Base-by-base conservation (phyloP, 2,888 invertebrate species). In the Chaitophorus viminalis region DNA sequence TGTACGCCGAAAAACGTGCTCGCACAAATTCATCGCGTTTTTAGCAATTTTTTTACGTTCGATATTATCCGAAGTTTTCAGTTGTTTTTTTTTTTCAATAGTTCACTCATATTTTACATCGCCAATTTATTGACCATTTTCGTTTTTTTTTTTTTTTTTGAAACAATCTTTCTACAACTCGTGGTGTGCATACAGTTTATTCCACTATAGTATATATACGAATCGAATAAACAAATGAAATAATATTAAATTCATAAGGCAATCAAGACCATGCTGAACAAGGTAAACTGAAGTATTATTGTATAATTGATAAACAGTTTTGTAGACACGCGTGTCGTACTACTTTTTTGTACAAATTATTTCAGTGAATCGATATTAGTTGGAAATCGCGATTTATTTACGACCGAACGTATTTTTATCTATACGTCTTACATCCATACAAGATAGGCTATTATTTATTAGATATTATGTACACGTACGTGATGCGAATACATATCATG, bases 1-100 rank as follows among this genome's bases (percentile, higher is more conserved):
- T 46, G n/a, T n/a, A n/a, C n/a, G 21, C 3, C 3, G 54, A 76
- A 84, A 52, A 83, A 65, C 79, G 70, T 52, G 70, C 46, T 70
- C 68, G 9, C 4, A n/a, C 29, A 29, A 8, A 46, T 46, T 29
- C 31, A 6, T 25, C 52, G 52, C 52, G 8, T n/a, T n/a, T 2
- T 46, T 46, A 25, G 3, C 29, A 29, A 11, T 68, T 68, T 68
- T 68, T 68, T n/a, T 29, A 0, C 68, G 68, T 8, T 46, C 46
- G 46, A 46, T 14, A 46, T 29, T 11, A 3, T 68, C 8, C 29
- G 29, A 68, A 68, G 1, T 6, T 25, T 68, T 29, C 29, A 14
- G 29, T 25, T 3, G 70, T 70, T 31, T 29, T 29, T 14, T 29
- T 1, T 29, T 68, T 29, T 68, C 17, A 17, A 14, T 4, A 0